Base-by-base conservation (phyloP, 64 coral and sea anemone species). In the Trachythela sp. region DNA sequence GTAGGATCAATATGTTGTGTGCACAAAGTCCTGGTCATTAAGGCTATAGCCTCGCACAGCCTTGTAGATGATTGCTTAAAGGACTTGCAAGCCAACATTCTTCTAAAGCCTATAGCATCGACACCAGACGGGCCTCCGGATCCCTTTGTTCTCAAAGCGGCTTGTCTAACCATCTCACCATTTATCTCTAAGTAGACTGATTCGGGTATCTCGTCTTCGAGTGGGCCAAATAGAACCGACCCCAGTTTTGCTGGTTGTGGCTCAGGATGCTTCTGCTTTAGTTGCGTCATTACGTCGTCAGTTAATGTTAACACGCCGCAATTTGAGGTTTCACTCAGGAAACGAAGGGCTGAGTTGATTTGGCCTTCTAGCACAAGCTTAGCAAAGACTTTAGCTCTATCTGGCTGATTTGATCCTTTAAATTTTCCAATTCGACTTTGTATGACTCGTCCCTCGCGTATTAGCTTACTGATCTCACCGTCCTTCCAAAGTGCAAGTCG, bases 301-400 rank as follows among this genome's bases (percentile, higher is more conserved):
- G 92, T 85, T 31, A 89, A 38, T 15, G 36, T 3, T 41, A 93
- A 36, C 77, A 89, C 87, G 72, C 91, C 87, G 39, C 51, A 89
- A 13, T 42, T 45, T n/a, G n/a, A n/a, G 5, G 92, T 36, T 36
- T 89, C 92, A 86, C 86, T 86, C 52, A 92, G 22, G 39, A 87
- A 92, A 8, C 90, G 39, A 17, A 87, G 45, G 8, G 90, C 85
- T 17, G 90, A 33, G 40, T 88, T 92, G 72, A 88, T 92, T 22
- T 92, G 91, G 26, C 76, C 91, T n/a, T 92, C 91, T 18, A 88
- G 45, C 76, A 92, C 91, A 40, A 92, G 71, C 49, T 92, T 84
- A 11, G 86, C 91, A 84, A 92, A 92, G 1, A 92, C 51, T n/a
- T 71, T 88, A 1, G 86, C 35, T 54, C 15, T 83, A 39, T 92